Evolutionary conservation across 1,140 invertebrate genomes (phyloP).

Genomic region (Prorops nasuta): DNA sequence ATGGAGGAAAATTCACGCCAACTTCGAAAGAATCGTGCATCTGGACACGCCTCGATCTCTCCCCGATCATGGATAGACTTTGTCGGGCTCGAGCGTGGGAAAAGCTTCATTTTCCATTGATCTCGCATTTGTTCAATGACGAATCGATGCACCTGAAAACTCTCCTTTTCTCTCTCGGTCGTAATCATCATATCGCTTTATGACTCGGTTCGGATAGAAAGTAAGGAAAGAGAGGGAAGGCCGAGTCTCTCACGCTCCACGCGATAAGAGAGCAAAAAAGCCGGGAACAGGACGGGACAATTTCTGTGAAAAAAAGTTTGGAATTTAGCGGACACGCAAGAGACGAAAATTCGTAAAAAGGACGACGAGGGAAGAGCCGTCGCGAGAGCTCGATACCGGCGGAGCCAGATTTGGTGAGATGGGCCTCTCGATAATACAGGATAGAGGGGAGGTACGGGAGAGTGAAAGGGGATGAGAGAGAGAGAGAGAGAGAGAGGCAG

Average conservation of each 20-base stretch:
- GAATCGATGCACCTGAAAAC: slow-evolving; percentile 6
- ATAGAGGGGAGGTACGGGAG: slow-evolving; percentile 12
- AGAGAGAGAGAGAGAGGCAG: slow-evolving; percentile 18
- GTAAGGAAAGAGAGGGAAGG: not conserved
- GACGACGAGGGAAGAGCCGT: not conserved
- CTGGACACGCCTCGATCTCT: not conserved
- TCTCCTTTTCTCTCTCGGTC: slow-evolving; percentile 6
- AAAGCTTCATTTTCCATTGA: slow-evolving; percentile 20
- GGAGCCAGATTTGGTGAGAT: slow-evolving; percentile 37
- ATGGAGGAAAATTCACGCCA: no score
- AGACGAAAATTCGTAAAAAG: not conserved
- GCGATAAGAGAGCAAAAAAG: no score
- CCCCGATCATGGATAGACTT: slow-evolving; percentile 12
- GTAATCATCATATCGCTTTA: not conserved
- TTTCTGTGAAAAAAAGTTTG: no score
- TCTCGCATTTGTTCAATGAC: slow-evolving; percentile 13
- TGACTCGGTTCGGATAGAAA: not conserved
- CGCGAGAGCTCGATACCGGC: slow-evolving; percentile 5
- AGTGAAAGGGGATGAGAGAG: slow-evolving; percentile 6
- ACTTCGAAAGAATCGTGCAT: not conserved
- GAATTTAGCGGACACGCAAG: no score
- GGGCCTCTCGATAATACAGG: slow-evolving; percentile 30
- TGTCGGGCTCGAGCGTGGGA: slow-evolving; percentile 25
- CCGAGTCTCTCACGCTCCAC: not conserved
- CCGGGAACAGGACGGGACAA: no score